Base-by-base conservation (phyloP, 1,140 invertebrate genomes). In the Pseudomyrmex dendroicus region DNA sequence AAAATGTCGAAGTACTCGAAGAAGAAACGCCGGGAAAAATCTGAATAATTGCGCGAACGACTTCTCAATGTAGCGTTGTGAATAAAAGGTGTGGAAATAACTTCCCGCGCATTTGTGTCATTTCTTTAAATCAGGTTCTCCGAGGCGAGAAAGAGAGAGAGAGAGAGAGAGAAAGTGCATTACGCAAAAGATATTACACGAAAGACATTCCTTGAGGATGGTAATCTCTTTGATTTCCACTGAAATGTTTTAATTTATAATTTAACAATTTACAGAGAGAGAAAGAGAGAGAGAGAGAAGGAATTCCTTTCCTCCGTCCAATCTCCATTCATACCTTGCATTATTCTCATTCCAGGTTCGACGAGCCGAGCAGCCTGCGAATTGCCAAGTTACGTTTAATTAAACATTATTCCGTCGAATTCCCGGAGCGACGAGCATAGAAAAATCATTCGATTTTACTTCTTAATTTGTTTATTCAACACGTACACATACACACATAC, bases 191-290 rank as follows among this genome's bases (percentile, higher is more conserved):
- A 2, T 57, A 48, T 78, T 46, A 10, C 10, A 66, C 13, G 15
- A 15, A 62, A 50, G 20, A 57, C 10, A 35, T 73, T 57, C 12
- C 17, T 15, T 20, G n/a, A 4, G 12, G 10, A 12, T 50, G 46
- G 15, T 17, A 50, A 80, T 50, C 66, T 44, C 15, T 80, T 80
- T 80, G 56, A 72, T 59, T 35, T 80, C 15, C 54, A 25, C 10
- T 20, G 50, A 72, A 86, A 87, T 87, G 73, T 86, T 86, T 84
- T 86, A 87, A 87, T 86, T 86, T 63, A 73, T 82, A 61, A 83
- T 86, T 61, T 73, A 78, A 54, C 12, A 63, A 64, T 83, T 72
- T 44, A 15, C 48, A 44, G 48, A 66, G 44, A 22, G 9, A 22
- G 57, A 59, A 1, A 22, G 57, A 59, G 2, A 20, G 2, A 20